phyloP scores from a whole-genome alignment of 2,113 vertebrate species.

The Apteryx owenii region DNA sequence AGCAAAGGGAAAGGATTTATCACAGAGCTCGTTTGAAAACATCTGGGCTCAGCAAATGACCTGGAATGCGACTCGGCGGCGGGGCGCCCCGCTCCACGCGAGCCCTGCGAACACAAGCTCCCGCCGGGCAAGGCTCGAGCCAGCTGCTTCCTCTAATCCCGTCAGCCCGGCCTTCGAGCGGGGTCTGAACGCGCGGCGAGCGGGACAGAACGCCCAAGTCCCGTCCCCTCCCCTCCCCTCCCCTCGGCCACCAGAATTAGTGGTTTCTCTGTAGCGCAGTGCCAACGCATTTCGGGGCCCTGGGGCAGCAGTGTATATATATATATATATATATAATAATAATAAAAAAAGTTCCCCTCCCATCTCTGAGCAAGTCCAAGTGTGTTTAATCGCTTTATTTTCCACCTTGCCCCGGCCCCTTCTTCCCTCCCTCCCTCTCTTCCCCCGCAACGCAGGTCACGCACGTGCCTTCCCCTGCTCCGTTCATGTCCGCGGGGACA shows the following conservation, averaged over 20 bases:
- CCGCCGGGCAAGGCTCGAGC: conserved; percentile 64
- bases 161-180: conserved; percentile 60
- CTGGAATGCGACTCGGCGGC: conserved; percentile 74
- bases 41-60: conserved; percentile 76
- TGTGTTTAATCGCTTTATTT: conserved; percentile 16
- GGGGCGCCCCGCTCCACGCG: conserved; percentile 65
- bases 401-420: conserved; percentile 34
- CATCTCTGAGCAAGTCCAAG: conserved; percentile 26
- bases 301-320: conserved; percentile 3
- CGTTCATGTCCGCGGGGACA: background rate
- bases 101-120: conserved; percentile 63
- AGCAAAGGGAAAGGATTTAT: conserved; percentile 42
- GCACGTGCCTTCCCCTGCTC: background rate
- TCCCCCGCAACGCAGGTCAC: conserved; percentile 13
- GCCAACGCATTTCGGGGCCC: conserved; percentile 32
- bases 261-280: conserved; percentile 24
- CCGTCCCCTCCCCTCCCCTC: background rate
- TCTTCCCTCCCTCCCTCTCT: background rate
- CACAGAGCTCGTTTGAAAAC: conserved; percentile 69
- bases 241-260: background rate
- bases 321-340: background rate
- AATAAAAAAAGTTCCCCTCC: background rate
- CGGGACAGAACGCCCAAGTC: background rate
- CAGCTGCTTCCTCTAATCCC: conserved; percentile 78
- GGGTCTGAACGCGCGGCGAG: conserved; percentile 26